phyloP scores from a whole-genome alignment of 2,113 vertebrate genomes.

The Takifugu bimaculatus region DNA sequence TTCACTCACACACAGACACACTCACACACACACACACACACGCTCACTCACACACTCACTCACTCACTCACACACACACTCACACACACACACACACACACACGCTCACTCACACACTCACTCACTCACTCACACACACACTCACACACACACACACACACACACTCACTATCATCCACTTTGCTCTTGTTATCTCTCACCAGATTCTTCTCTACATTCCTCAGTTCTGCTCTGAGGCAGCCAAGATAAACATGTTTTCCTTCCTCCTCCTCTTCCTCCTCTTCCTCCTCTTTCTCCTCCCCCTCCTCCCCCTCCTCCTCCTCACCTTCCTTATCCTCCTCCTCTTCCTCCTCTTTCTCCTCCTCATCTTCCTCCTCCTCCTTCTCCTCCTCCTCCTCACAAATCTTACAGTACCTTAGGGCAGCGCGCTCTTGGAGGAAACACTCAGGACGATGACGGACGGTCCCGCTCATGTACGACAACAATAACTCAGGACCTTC shows the following conservation, averaged over 20 bases:
- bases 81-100: conserved; percentile 8
- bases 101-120: no score
- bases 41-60: not conserved
- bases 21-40: not conserved
- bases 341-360: conserved; percentile 10
- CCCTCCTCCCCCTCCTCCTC: conserved; percentile 24
- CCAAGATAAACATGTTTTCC: conserved; percentile 44
- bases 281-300: conserved; percentile 12
- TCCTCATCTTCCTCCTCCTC: conserved; percentile 18
- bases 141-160: conserved; percentile 28
- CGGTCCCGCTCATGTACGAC: not conserved
- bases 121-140: not conserved
- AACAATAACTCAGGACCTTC: conserved; percentile 5
- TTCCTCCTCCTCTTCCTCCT: conserved; percentile 26
- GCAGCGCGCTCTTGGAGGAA: not conserved
- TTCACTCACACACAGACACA: not conserved
- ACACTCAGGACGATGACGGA: not conserved
- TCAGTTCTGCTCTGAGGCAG: conserved; percentile 34
- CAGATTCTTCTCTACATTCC: conserved; percentile 65
- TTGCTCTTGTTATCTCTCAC: conserved; percentile 55
- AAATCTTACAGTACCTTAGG: not conserved
- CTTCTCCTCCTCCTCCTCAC: conserved; percentile 11
- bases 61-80: conserved; percentile 26
- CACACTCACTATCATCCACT: conserved; percentile 50
- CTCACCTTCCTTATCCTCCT: conserved; percentile 21